Conservation (phyloP, 2,797 vertebrate species). For the Tympanoctomys barrerae region DNA sequence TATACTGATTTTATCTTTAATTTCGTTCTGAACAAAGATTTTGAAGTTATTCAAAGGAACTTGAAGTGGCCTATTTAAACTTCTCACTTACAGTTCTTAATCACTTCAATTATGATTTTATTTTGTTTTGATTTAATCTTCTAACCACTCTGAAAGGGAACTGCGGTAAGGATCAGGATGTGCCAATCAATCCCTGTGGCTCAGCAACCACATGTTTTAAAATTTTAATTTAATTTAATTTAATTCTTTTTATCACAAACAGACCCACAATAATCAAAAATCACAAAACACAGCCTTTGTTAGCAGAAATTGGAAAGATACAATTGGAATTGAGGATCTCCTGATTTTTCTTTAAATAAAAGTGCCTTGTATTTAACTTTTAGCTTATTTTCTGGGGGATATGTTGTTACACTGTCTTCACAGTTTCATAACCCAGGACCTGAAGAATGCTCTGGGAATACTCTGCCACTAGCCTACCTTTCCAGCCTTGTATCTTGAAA, state of each 20-base stretch:
- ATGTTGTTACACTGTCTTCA: neutral
- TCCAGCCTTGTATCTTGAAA: neutral
- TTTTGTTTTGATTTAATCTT: conserved; percentile 43
- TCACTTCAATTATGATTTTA: neutral
- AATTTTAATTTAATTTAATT: neutral
- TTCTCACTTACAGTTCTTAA: neutral
- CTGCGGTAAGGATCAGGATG: neutral
- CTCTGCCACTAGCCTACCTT: neutral
- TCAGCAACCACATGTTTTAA: neutral
- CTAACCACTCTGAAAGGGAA: conserved; percentile 13
- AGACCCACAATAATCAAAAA: neutral
- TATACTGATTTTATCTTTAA: conserved; percentile 11
- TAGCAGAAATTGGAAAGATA: neutral
- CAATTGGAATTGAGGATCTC: neutral
- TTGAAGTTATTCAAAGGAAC: conserved; percentile 27
- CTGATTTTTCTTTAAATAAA: neutral
- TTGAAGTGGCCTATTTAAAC: neutral
- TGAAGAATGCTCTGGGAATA: too few relatives aligned
- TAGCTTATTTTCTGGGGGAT: neutral
- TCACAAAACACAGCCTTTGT: neutral
- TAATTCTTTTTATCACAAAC: neutral
- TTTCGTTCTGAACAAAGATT: conserved; percentile 37
- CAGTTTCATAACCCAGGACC: neutral
- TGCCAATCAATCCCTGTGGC: neutral
- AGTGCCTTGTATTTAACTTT: neutral